Conservation (phyloP, 2,888 invertebrate genomes). For the Xylota sylvarum region DNA sequence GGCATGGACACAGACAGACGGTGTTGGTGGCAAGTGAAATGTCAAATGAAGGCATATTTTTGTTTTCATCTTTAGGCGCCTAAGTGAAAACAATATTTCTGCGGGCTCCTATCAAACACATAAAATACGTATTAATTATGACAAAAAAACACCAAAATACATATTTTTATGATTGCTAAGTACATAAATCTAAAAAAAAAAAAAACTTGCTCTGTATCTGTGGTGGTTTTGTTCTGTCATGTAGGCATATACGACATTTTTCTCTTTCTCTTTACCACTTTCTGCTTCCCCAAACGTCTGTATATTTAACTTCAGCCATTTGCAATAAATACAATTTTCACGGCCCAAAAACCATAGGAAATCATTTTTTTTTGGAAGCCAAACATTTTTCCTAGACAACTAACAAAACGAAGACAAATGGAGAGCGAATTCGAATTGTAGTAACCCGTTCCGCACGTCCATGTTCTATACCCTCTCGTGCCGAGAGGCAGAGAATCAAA, state of each 20-base stretch:
- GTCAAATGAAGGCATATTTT: slow-evolving; percentile 50
- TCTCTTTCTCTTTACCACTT: slow-evolving; percentile 66
- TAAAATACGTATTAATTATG: slow-evolving; percentile 24
- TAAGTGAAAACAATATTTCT: slow-evolving; percentile 25
- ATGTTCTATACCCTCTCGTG: slow-evolving; percentile 38
- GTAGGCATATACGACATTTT: slow-evolving; percentile 59
- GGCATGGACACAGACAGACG: not conserved
- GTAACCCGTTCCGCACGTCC: slow-evolving; percentile 51
- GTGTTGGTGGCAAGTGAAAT: slow-evolving; percentile 23
- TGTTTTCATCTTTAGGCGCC: slow-evolving; percentile 51
- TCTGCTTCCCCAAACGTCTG: slow-evolving; percentile 56
- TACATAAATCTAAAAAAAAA: slow-evolving; percentile 63
- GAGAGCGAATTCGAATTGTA: slow-evolving; percentile 10
- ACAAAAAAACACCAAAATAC: slow-evolving; percentile 44
- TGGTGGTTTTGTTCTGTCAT: slow-evolving; percentile 71
- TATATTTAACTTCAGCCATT: slow-evolving; percentile 76
- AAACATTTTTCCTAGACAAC: slow-evolving; percentile 32
- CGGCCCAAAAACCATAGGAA: not conserved
- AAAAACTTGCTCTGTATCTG: slow-evolving; percentile 49
- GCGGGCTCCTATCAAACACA: not conserved
- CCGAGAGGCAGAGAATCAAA: slow-evolving; percentile 30
- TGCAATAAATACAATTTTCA: slow-evolving; percentile 66
- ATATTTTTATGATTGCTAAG: slow-evolving; percentile 64
- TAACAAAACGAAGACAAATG: slow-evolving; percentile 26
- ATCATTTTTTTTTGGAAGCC: slow-evolving; percentile 46